Base-by-base conservation (phyloP, 2,888 invertebrate species). In the Dinocampus coccinellae region DNA sequence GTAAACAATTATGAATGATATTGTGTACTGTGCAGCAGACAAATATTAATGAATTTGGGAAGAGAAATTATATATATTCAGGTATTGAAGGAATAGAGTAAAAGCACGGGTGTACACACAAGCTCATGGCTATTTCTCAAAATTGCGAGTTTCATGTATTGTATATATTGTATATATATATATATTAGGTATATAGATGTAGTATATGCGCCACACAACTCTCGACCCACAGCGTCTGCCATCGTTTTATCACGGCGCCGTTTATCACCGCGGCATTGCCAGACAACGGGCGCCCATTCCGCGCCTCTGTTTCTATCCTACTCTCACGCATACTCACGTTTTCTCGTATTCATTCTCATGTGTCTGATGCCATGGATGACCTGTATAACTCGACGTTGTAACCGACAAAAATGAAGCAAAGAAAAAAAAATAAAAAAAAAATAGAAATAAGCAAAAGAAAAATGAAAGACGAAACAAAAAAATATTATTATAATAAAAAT, bases 161-260 rank as follows among this genome's bases (percentile, higher is more conserved):
- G 39, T 13, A 39, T n/a, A n/a, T n/a, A n/a, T n/a, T n/a, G 7
- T n/a, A n/a, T n/a, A n/a, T n/a, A n/a, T n/a, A n/a, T n/a, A n/a
- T n/a, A n/a, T 39, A 39, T 6, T 39, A 16, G 16, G 20, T 47
- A 16, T 65, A 47, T 29, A 29, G 36, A 60, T 57, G 36, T 29
- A 29, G 60, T 42, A 52, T 68, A 39, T 62, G 24, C 53, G 22
- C 53, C 62, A 62, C 57, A 42, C 71, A 22, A 57, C 53, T 60
- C 68, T 69, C 73, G 60, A 66, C 69, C 65, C 68, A 74, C 68
- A 70, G 75, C 76, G 75, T 73, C 75, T 77, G 77, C 78, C 75
- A 73, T 76, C 80, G 81, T 84, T 84, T 84, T 84, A 84, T 83
- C 83, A 80, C 78, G 73, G 75, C 77, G 79, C 81, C 83, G 82